Evolutionary conservation across 2,888 invertebrate genomes (phyloP).

Genomic region (Calephelis perditalis): DNA sequence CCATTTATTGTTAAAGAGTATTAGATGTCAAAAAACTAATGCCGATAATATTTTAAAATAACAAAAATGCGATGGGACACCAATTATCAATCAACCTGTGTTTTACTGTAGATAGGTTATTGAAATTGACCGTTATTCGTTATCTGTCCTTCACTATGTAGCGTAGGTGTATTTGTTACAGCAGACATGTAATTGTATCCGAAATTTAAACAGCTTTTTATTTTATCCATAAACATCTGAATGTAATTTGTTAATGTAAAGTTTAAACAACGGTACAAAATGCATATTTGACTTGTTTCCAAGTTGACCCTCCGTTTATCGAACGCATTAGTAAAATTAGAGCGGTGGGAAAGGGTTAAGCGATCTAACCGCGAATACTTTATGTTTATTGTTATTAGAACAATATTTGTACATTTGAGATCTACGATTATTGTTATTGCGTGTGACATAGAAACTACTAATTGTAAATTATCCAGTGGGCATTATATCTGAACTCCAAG

Average conservation of each 20-base stretch:
- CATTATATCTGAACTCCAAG: too few relatives aligned
- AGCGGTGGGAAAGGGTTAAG: slow-evolving; percentile 75
- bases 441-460: slow-evolving; percentile 30
- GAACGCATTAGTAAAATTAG: slow-evolving; percentile 75
- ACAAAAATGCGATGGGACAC: too few relatives aligned
- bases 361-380: slow-evolving; percentile 49
- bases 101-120: too few relatives aligned
- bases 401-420: slow-evolving; percentile 72
- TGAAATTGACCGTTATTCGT: too few relatives aligned
- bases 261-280: slow-evolving; percentile 58
- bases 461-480: slow-evolving; percentile 3
- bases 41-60: too few relatives aligned
- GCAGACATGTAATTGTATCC: too few relatives aligned
- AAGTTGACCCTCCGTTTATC: slow-evolving; percentile 57
- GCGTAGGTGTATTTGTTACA: too few relatives aligned
- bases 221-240: slow-evolving; percentile 8
- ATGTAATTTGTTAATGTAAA: slow-evolving; percentile 57
- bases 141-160: too few relatives aligned
- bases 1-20: slow-evolving; percentile 17
- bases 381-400: slow-evolving; percentile 76
- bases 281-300: slow-evolving; percentile 61
- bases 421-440: slow-evolving; percentile 68
- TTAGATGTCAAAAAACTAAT: too few relatives aligned
- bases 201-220: too few relatives aligned
- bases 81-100: too few relatives aligned